Base-by-base conservation (phyloP, 2,888 invertebrate species). In the Helicoverpa assulta region DNA sequence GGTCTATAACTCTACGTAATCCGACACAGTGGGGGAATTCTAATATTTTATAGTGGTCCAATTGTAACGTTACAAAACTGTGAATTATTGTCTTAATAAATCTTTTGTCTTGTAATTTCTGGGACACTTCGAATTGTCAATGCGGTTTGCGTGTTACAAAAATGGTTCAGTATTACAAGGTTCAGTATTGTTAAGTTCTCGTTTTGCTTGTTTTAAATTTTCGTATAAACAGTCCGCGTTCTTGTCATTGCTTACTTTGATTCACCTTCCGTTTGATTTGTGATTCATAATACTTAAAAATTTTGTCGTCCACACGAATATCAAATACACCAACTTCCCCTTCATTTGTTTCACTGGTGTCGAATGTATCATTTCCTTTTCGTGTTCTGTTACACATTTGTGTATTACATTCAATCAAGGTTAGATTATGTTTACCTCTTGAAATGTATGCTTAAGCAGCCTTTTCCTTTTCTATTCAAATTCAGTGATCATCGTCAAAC, bases 71-170 rank as follows among this genome's bases (percentile, higher is more conserved):
- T 81, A 82, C 86, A 83, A 81, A 86, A 82, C 80, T 81, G 66
- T 79, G 70, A 86, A 75, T 84, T 85, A 84, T 85, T 83, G 73
- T 76, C 70, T 67, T 69, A 76, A 86, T 86, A 86, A 86, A 85
- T 86, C 80, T 76, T 77, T 77, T 74, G 66, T 79, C 68, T 66
- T 59, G 68, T 68, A 61, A 61, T 68, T 72, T 72, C 73, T 70
- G 52, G 61, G 62, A 29, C 62, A 61, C 57, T 76, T 62, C 57
- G 47, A 75, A 76, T 55, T 73, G 68, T 70, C 70, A 69, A 47
- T 66, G 67, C 43, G 16, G 66, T 69, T 73, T 61, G 64, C 63
- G 58, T 78, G 67, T 74, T 68, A 63, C 75, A 75, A 78, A 78
- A 75, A 78, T 68, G 57, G 10, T 66, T 50, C 21, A 53, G n/a